These are phyloP conservation scores for Nephotettix cincticeps DNA, from an alignment of 1,140 invertebrate species.

Conservation along the genomic window DNA sequence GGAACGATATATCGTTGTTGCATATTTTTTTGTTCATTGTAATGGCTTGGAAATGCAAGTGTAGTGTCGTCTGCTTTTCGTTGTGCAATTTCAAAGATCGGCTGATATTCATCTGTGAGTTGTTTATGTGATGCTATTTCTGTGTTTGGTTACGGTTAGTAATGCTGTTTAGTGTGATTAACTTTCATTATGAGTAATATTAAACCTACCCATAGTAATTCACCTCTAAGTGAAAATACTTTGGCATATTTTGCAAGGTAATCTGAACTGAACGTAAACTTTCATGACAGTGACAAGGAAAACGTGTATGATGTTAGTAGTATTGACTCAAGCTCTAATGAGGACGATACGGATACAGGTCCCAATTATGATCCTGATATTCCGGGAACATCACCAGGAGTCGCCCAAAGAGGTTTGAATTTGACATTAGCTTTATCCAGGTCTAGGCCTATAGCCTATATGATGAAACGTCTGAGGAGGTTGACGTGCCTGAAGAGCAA, in stretches of 20 bases:
- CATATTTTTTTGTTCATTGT: too few relatives aligned
- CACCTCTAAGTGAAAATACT: conserved; percentile 20
- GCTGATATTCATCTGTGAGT: too few relatives aligned
- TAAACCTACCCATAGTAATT: not conserved
- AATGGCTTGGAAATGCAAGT: too few relatives aligned
- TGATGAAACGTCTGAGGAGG: not conserved
- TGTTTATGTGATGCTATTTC: too few relatives aligned
- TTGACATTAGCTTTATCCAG: not conserved
- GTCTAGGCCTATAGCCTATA: not conserved
- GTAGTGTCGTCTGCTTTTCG: too few relatives aligned
- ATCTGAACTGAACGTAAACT: not conserved
- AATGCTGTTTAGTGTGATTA: too few relatives aligned
- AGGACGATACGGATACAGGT: conserved; percentile 15
- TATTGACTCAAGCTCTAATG: not conserved
- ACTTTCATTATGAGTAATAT: too few relatives aligned
- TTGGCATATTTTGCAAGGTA: conserved; percentile 9
- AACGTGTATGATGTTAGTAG: not conserved
- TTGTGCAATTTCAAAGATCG: too few relatives aligned
- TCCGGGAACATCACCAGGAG: not conserved
- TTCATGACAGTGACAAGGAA: not conserved
- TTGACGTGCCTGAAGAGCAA: not conserved
- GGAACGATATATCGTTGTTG: too few relatives aligned
- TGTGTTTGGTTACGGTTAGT: too few relatives aligned
- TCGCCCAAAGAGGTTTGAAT: not conserved
- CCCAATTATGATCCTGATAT: conserved; percentile 10